Evolutionary conservation across 2,113 vertebrate species (phyloP).

Genomic region (Penelope pileata): DNA sequence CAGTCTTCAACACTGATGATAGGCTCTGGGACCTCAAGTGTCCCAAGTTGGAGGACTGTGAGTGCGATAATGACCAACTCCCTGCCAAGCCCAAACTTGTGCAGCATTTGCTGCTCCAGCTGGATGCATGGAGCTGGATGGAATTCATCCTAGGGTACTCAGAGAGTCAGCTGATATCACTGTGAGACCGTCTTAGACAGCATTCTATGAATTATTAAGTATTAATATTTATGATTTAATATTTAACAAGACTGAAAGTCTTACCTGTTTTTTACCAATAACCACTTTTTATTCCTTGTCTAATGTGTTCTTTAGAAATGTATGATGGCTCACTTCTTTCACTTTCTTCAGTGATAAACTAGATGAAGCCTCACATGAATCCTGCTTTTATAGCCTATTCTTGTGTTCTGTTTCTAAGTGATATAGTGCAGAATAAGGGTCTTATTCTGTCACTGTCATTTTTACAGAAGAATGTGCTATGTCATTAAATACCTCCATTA

Average conservation of each 20-base stretch:
- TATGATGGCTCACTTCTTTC: conserved; percentile 13
- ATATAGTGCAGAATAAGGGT: conserved; percentile 14
- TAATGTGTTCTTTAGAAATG: conserved; percentile 18
- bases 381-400: conserved; percentile 52
- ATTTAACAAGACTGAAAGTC: conserved; percentile 2
- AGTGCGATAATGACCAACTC: too few species aligned
- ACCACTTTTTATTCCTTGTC: neutral
- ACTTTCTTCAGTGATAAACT: conserved; percentile 47
- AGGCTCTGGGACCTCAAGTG: too few species aligned
- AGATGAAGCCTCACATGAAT: conserved; percentile 58
- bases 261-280: neutral
- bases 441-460: conserved; percentile 44
- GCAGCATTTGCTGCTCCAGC: too few species aligned
- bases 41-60: too few species aligned
- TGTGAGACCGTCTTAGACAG: neutral
- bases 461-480: neutral
- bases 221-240: conserved; percentile 35
- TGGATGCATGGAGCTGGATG: too few species aligned
- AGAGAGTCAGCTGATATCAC: too few species aligned
- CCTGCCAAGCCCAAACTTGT: too few species aligned
- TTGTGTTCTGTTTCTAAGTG: conserved; percentile 44
- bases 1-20: too few species aligned
- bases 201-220: neutral
- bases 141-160: too few species aligned
- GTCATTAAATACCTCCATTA: conserved; percentile 31